These are phyloP conservation scores for Lobophora halterata DNA, from an alignment of 2,888 invertebrate species.

Conservation along the genomic window DNA sequence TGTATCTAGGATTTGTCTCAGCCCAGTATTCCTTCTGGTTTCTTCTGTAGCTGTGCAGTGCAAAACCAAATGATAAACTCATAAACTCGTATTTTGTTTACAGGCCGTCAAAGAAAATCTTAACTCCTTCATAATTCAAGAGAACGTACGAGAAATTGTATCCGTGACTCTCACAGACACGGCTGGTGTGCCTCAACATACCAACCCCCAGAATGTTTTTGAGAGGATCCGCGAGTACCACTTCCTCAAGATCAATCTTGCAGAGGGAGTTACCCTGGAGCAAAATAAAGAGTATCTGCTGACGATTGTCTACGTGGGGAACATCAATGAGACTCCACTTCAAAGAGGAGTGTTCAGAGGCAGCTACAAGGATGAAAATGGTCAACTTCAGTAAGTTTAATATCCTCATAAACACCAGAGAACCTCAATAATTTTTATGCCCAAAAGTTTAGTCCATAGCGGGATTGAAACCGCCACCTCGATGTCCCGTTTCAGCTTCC, in stretches of 20 bases:
- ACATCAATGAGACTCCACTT: conserved; percentile 70
- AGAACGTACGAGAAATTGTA: conserved; percentile 57
- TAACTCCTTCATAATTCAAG: conserved; percentile 54
- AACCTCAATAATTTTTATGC: too few species aligned
- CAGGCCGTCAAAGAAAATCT: conserved; percentile 49
- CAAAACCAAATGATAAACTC: too few species aligned
- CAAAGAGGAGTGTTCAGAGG: conserved; percentile 71
- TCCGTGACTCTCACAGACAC: conserved; percentile 40
- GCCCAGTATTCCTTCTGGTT: too few species aligned
- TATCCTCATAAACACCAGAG: too few species aligned
- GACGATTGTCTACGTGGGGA: conserved; percentile 57
- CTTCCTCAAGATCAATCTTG: conserved; percentile 59
- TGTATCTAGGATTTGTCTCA: too few species aligned
- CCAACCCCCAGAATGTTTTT: conserved; percentile 39
- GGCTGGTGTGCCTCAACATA: conserved; percentile 31
- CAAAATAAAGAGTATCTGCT: conserved; percentile 46
- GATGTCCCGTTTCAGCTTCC: too few species aligned
- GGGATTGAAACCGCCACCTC: too few species aligned
- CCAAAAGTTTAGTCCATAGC: too few species aligned
- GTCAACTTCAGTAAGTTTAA: conserved; percentile 55
- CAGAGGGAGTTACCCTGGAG: conserved; percentile 43
- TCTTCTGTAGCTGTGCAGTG: too few species aligned
- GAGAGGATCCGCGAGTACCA: conserved; percentile 52
- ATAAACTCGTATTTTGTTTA: too few species aligned
- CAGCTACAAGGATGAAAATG: conserved; percentile 50